phyloP scores from a whole-genome alignment of 2,113 vertebrate species.

The Recurvirostra avosetta region DNA sequence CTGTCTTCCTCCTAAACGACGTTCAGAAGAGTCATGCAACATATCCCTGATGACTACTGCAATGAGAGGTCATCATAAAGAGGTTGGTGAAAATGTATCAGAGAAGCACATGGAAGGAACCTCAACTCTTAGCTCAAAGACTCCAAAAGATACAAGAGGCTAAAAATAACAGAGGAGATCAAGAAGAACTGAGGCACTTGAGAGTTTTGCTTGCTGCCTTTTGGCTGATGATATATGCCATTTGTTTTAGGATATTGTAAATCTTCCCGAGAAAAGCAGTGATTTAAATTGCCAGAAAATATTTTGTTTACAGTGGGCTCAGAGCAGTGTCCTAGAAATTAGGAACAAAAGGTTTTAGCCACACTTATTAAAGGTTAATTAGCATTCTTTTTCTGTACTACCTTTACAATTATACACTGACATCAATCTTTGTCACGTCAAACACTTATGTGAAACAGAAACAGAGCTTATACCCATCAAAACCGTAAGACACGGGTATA shows the following conservation, averaged over 20 bases:
- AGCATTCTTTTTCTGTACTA: not conserved
- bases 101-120: not conserved
- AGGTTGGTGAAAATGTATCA: accelerated
- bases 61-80: not conserved
- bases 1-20: not conserved
- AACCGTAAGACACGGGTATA: accelerated
- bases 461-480: not conserved
- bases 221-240: not conserved
- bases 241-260: not conserved
- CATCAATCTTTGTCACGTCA: not conserved
- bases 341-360: not conserved
- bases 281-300: not conserved
- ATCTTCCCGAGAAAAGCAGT: not conserved
- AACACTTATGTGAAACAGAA: not conserved
- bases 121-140: not conserved
- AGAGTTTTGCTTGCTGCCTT: not conserved
- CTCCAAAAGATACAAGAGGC: not conserved
- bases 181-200: not conserved
- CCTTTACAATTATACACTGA: not conserved
- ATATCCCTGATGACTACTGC: not conserved
- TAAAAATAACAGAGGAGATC: not conserved
- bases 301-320: not conserved
- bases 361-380: not conserved
- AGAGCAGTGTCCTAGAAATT: not conserved
- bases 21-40: not conserved